phyloP scores from a whole-genome alignment of 2,113 vertebrate genomes.

The Prolemur simus region DNA sequence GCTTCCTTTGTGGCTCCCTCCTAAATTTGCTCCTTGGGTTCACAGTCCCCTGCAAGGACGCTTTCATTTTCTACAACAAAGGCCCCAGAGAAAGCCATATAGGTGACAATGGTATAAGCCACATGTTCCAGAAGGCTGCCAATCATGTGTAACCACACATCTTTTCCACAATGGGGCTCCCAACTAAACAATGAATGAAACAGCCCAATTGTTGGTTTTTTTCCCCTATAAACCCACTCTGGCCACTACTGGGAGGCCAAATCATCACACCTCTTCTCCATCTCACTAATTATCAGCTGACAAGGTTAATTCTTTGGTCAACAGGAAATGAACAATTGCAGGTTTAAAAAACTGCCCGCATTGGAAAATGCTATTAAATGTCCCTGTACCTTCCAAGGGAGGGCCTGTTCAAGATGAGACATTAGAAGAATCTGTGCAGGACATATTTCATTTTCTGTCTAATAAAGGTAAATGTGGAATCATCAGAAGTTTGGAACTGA shows the following conservation, averaged over 20 bases:
- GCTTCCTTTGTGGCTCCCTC: slow-evolving; percentile 28
- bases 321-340: background rate
- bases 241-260: background rate
- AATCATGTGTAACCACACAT: background rate
- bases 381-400: background rate
- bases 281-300: background rate
- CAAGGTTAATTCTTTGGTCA: slow-evolving; percentile 7
- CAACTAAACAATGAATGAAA: background rate
- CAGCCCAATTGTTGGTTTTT: background rate
- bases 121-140: background rate
- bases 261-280: background rate
- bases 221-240: background rate
- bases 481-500: background rate
- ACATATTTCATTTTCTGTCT: background rate
- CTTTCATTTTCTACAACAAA: slow-evolving; percentile 35
- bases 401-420: background rate
- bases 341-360: background rate
- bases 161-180: background rate
- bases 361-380: background rate
- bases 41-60: background rate
- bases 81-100: background rate
- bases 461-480: background rate
- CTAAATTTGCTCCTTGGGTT: slow-evolving; percentile 35
- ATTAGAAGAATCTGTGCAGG: background rate
- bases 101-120: background rate